These are phyloP conservation scores for Anoncus sp. DNA, from an alignment of 2,888 invertebrate species.

Conservation along the genomic window DNA sequence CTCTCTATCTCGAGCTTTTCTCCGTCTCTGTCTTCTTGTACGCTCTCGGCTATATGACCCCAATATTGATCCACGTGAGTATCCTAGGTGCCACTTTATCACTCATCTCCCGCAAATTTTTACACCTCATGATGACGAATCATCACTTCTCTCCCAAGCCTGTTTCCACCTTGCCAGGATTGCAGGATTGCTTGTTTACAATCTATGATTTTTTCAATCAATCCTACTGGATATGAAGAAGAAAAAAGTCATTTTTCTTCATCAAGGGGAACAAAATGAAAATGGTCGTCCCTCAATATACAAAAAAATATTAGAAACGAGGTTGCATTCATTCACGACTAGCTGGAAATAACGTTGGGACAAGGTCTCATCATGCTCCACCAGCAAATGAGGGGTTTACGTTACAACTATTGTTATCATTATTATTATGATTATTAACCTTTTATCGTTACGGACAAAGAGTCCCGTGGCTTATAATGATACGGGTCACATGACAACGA, in stretches of 20 bases:
- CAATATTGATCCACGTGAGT: constrained; percentile 54
- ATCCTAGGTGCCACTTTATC: constrained; percentile 27
- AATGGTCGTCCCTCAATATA: neutral
- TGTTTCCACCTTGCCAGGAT: no score
- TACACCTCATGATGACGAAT: constrained; percentile 37
- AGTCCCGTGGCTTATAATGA: neutral
- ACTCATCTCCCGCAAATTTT: constrained; percentile 4
- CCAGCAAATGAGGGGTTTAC: neutral
- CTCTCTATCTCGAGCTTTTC: no score
- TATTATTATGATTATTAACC: constrained; percentile 9
- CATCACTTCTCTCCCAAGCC: constrained; percentile 1
- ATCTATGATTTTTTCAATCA: constrained; percentile 7
- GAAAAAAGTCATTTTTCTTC: neutral
- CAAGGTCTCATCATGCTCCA: neutral
- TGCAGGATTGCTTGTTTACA: neutral
- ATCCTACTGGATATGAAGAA: neutral
- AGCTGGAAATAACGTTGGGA: neutral
- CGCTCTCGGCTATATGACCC: constrained; percentile 32
- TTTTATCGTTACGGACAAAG: constrained; percentile 2
- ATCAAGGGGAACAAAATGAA: neutral
- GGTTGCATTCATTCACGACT: neutral
- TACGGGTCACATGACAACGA: constrained; percentile 9
- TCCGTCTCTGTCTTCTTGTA: constrained; percentile 11
- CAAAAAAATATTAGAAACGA: neutral
- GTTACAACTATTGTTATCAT: neutral